Base-by-base conservation (phyloP, 2,797 vertebrate genomes). In the Notolabrus celidotus region DNA sequence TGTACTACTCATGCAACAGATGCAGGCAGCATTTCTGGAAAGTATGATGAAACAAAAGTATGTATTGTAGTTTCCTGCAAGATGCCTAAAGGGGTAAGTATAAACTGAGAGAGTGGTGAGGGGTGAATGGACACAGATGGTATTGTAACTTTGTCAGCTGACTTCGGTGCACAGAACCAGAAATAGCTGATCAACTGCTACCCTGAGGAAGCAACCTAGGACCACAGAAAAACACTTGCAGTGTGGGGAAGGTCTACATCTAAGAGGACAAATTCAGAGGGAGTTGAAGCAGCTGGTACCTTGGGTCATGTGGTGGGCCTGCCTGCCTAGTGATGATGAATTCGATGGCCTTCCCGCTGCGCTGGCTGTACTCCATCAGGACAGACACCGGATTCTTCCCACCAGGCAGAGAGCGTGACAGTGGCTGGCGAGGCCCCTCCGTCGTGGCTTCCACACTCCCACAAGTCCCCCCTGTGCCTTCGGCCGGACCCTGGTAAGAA, bases 321-420 rank as follows among this genome's bases (percentile, higher is more conserved):
- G 96, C 96, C 90, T 97, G 97, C 39, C 96, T 93, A 0, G 98
- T 95, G 74, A 96, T 94, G 67, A 96, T 94, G 84, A 99, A 99
- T 71, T 98, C 97, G 9, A 98, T 93, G 7, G 93, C 75, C 54
- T 94, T 94, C 23, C 97, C 96, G 0, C 95, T 93, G 66, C 97
- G 97, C 66, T 99, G 98, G 34, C 97, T 95, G 31, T 97, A 97
- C 74, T 99, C 98, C 92, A 99, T 98, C 36, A 99, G 75, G 0
- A 97, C 82, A 0, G 96, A 97, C 74, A 99, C 95, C 0, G 98
- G 97, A 67, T 97, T 98, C 84, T 99, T 99, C 50, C 97, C 97
- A 0, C 95, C 94, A 3, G 95, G 94, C 27, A 96, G 75, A 25
- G 47, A 95, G 6, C 89, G 93, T n/a, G 94, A 90, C 63, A 95